A percentile compares a stretch with the other conserved stretches of the same genome.
Conservation (phyloP, 2,888 invertebrate species). For the Osedax frankpressi region DNA sequence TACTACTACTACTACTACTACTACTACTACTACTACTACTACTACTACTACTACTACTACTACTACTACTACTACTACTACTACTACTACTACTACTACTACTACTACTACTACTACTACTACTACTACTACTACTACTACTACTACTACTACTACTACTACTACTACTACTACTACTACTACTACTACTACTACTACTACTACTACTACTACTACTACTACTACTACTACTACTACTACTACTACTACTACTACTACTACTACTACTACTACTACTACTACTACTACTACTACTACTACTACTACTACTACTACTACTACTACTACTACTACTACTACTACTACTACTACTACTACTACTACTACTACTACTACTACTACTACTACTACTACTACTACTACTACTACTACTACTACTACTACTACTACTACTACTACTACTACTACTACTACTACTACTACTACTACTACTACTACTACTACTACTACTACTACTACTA, state of each 20-base stretch:
- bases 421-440: not conserved
- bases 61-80: not conserved
- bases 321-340: constrained; percentile 3
- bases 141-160: not conserved
- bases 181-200: not conserved
- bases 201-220: not conserved
- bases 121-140: not conserved
- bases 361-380: not conserved
- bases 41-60: not conserved
- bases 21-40: not conserved
- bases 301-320: not conserved
- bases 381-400: constrained; percentile 3
- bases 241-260: not conserved
- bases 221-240: not conserved
- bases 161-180: not conserved
- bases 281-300: constrained; percentile 3
- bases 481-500: not conserved
- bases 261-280: not conserved
- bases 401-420: not conserved
- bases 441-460: not conserved
- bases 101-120: not conserved
- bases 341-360: not conserved
- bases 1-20: not conserved
- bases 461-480: not conserved
- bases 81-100: not conserved